A percentile compares a stretch with the other conserved stretches of the same genome.
phyloP scores from a whole-genome alignment of 1,140 invertebrate species.

The Dermatophagoides farinae region DNA sequence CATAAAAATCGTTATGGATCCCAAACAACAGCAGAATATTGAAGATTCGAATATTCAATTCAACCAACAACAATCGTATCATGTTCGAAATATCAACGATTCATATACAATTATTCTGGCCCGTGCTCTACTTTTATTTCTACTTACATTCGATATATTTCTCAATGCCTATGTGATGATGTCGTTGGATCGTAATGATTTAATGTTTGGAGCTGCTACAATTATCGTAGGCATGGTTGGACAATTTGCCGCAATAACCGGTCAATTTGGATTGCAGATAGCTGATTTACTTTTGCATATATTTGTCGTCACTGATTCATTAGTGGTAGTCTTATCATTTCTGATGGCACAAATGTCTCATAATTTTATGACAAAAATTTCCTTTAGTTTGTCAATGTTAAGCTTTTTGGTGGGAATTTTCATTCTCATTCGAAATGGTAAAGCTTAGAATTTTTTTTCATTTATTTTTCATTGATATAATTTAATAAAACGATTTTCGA shows the following conservation, averaged over 20 bases:
- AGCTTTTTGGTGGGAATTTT: background rate
- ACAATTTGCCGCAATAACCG: constrained; percentile 2
- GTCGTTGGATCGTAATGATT: background rate
- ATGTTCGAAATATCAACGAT: background rate
- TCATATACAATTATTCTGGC: background rate
- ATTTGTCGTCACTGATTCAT: background rate
- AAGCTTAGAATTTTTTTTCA: too few relatives aligned
- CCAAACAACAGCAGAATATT: too few relatives aligned
- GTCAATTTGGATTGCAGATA: background rate
- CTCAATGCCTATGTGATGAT: constrained; percentile 1
- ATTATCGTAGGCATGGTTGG: background rate
- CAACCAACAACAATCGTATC: background rate
- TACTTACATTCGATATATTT: constrained; percentile 2
- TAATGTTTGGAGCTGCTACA: background rate
- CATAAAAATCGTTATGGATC: too few relatives aligned
- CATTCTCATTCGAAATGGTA: background rate
- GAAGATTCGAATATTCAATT: too few relatives aligned
- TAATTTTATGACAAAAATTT: constrained; percentile 5
- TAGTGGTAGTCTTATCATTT: background rate
- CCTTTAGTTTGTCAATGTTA: background rate
- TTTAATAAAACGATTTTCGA: too few relatives aligned
- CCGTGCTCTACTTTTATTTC: background rate
- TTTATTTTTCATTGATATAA: too few relatives aligned
- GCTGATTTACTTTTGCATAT: background rate
- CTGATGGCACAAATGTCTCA: background rate